Base-by-base conservation (phyloP, 2,888 invertebrate species). In the Eristalinus sepulchralis region DNA sequence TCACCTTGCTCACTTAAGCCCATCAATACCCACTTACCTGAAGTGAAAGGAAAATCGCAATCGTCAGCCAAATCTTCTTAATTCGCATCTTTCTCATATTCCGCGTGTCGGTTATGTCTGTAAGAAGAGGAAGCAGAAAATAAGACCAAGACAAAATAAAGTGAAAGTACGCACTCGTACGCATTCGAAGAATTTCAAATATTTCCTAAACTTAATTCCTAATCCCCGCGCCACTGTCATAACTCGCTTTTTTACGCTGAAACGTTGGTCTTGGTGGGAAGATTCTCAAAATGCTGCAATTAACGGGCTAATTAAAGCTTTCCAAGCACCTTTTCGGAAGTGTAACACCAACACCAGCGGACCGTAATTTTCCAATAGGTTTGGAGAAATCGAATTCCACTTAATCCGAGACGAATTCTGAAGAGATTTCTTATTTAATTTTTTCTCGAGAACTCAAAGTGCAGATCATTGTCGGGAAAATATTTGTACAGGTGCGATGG, bases 11-110 rank as follows among this genome's bases (percentile, higher is more conserved):
- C 72, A 63, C 80, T 57, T 20, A n/a, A 63, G 64, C 24, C 59
- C 77, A 77, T 82, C 72, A 66, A 71, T 70, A 36, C 72, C 75
- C 90, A 81, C 89, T 91, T 89, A 92, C 91, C 92, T 92, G 92
- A 88, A 92, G 91, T 90, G 91, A 90, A 90, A 92, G 90, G 90
- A 90, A 90, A 88, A 91, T 89, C 88, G 90, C 90, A 89, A 92
- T 89, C 89, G 91, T 90, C 89, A 91, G 88, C 90, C 90, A 91
- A 89, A 91, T 90, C 90, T 90, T 91, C 89, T 90, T 91, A 88
- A 89, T 90, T 88, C 89, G 90, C 91, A 91, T 89, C 88, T 88
- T 89, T 83, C 84, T 83, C 83, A 86, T 88, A 22, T 66, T 82
- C 71, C 75, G 78, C 66, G 53, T 62, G 66, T 84, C 55, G 27